These are phyloP conservation scores for Prunella fulvescens DNA, from an alignment of 2,113 vertebrate genomes.

Conservation along the genomic window DNA sequence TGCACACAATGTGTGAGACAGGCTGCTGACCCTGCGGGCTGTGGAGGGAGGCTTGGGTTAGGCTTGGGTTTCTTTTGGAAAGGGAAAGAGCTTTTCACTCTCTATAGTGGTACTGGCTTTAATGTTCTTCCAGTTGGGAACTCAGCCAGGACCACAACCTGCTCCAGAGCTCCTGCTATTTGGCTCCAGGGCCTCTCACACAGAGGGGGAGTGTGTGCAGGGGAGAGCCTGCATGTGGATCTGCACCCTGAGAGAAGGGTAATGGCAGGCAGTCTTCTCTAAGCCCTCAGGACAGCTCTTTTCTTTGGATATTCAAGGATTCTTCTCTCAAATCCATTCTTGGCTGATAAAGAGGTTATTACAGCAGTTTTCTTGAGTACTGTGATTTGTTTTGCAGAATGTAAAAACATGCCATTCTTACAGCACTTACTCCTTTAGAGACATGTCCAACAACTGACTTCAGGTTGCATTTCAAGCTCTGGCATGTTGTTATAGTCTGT, in stretches of 20 bases:
- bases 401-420: not conserved
- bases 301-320: not conserved
- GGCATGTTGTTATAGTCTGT: not conserved
- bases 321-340: not conserved
- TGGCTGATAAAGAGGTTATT: not conserved
- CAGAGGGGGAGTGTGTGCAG: not conserved
- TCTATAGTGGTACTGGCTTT: not conserved
- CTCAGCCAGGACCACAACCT: not conserved
- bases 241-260: rapidly evolving
- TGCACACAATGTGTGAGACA: not conserved
- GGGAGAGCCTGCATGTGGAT: not conserved
- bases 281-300: not conserved
- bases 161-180: not conserved
- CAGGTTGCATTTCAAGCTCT: not conserved
- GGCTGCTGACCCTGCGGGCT: not conserved
- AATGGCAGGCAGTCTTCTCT: not conserved
- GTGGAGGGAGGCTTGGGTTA: not conserved
- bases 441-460: not conserved
- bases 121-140: not conserved
- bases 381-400: not conserved
- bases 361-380: not conserved
- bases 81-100: not conserved
- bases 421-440: not conserved
- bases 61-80: not conserved
- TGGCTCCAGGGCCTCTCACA: not conserved